Evolutionary conservation across 2,113 vertebrate genomes (phyloP).

Genomic region (Pachypanchax playfairii): DNA sequence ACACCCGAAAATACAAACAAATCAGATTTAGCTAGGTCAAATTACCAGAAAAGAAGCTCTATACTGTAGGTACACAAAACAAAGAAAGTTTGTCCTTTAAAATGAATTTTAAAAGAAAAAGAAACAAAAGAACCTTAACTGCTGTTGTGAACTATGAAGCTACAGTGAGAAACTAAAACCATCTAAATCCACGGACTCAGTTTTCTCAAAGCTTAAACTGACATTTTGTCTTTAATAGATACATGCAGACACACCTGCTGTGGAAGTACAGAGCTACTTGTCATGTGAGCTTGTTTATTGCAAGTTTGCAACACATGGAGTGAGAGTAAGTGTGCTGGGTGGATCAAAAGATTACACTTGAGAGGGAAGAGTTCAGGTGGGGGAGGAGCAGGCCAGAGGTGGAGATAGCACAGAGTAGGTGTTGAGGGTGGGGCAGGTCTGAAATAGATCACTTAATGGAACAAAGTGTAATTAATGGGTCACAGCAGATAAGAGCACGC

Average conservation of each 20-base stretch:
- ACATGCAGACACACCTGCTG: constrained; percentile 33
- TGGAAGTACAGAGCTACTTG: constrained; percentile 54
- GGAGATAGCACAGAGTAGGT: constrained; percentile 76
- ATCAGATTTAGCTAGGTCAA: too few species aligned
- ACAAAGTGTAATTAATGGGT: constrained; percentile 89
- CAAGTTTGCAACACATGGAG: constrained; percentile 23
- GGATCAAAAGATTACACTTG: constrained; percentile 13
- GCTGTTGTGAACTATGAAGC: not conserved
- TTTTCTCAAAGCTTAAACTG: constrained; percentile 6
- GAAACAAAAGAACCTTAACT: too few species aligned
- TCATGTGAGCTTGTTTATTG: constrained; percentile 55
- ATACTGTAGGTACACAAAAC: too few species aligned
- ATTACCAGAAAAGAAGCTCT: too few species aligned
- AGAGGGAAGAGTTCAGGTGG: constrained; percentile 60
- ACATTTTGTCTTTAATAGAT: constrained; percentile 17
- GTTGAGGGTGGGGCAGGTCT: constrained; percentile 75
- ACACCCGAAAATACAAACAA: not conserved
- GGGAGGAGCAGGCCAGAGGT: constrained; percentile 66
- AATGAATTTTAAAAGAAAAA: too few species aligned
- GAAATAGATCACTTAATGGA: constrained; percentile 87
- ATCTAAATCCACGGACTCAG: not conserved
- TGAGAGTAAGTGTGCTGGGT: constrained; percentile 8
- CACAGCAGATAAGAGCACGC: constrained; percentile 80
- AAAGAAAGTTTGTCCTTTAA: too few species aligned
- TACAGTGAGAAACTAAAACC: not conserved